phyloP scores from a whole-genome alignment of 2,888 invertebrate genomes.

The Eristalinus sepulchralis region DNA sequence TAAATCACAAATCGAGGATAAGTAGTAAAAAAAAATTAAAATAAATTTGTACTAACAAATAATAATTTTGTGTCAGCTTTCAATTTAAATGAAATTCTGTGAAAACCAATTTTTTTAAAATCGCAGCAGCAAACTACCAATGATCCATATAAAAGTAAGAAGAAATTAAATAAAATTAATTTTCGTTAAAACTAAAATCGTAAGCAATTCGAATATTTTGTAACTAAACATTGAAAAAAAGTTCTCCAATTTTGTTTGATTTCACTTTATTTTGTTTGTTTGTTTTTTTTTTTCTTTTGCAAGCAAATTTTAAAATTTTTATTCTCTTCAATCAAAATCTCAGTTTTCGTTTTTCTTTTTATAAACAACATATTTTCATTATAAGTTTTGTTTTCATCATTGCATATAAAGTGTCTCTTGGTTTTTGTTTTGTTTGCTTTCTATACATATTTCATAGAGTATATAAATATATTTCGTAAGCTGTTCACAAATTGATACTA shows the following conservation, averaged over 20 bases:
- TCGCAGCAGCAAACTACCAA: conserved; percentile 5
- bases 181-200: background rate
- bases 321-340: conserved; percentile 60
- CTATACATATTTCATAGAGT: conserved; percentile 35
- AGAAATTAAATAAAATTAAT: background rate
- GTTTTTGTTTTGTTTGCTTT: conserved; percentile 41
- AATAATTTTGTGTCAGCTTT: too few species aligned
- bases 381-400: conserved; percentile 33
- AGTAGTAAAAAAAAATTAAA: too few species aligned
- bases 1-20: too few species aligned
- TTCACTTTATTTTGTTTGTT: conserved; percentile 60
- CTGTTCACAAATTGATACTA: conserved; percentile 65
- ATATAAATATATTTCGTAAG: conserved; percentile 69
- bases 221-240: conserved; percentile 61
- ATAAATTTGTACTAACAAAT: too few species aligned
- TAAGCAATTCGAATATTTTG: background rate
- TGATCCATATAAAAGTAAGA: background rate
- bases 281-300: conserved; percentile 43
- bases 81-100: too few species aligned
- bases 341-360: conserved; percentile 54
- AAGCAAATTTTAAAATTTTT: conserved; percentile 64
- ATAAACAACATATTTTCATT: conserved; percentile 53
- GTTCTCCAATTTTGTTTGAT: conserved; percentile 58
- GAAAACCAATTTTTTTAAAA: too few species aligned
- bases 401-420: conserved; percentile 57